Base-by-base conservation (phyloP, 2,888 invertebrate genomes). In the Acleris laterana region DNA sequence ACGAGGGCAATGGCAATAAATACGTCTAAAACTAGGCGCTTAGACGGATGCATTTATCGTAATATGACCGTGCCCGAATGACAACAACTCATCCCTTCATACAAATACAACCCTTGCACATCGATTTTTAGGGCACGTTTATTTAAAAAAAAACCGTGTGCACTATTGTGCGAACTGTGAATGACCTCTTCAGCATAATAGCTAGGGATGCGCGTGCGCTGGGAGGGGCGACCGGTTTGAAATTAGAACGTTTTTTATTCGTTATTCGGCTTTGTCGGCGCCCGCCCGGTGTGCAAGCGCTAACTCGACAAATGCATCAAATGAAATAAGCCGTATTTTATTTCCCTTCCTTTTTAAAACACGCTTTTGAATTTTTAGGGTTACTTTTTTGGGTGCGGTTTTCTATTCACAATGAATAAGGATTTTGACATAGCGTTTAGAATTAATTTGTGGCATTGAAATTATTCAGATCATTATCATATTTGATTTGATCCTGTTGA, bases 141-240 rank as follows among this genome's bases (percentile, higher is more conserved):
- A 22, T 49, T 49, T 13, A 16, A 46, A 25, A 44, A 13, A 57
- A 56, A 25, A 25, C 57, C 83, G 83, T 85, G 83, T 81, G 83
- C 71, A 82, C 87, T 83, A 89, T 92, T 92, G 87, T 92, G 90
- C 90, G 86, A 90, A 88, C 91, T 90, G 91, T 92, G 92, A 92
- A 92, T 89, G 92, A 92, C 91, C 92, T 92, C 91, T 91, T 90
- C 88, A 87, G 88, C 87, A 91, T 89, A 90, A 90, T 89, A 90
- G 89, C 89, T 82, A 88, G 90, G 91, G 92, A 92, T 92, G 91
- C 91, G 92, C 91, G 88, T 89, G 89, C 90, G 85, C 83, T 79
- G 81, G 81, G 88, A 87, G 87, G 90, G 85, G 77, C 73, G 87
- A 91, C 92, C 90, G 90, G 92, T 93, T 93, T 91, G 84, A 90